Evolutionary conservation across 1,140 invertebrate genomes (phyloP).

Genomic region (Trigoniulus corallinus): DNA sequence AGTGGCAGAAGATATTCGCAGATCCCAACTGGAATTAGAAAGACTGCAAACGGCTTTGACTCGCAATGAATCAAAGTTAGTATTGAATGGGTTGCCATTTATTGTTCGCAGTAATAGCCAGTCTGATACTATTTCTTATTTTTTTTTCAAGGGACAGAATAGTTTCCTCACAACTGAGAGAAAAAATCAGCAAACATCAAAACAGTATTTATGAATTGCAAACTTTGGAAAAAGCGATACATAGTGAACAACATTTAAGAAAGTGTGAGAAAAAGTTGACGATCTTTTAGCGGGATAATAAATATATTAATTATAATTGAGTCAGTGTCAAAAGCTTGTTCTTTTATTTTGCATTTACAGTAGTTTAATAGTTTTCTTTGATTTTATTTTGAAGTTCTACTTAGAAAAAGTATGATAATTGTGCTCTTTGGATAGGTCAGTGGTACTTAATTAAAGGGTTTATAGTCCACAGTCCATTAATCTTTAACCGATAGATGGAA

Average conservation of each 20-base stretch:
- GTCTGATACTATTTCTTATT: not conserved
- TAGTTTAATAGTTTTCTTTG: no score
- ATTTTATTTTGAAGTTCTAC: no score
- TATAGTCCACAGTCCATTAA: no score
- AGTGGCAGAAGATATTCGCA: slow-evolving; percentile 49
- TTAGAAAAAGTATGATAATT: no score
- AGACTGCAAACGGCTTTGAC: slow-evolving; percentile 43
- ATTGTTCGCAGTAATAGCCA: not conserved
- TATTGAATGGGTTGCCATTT: not conserved
- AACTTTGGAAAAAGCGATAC: slow-evolving; percentile 40
- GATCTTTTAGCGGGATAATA: no score
- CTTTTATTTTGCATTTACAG: no score
- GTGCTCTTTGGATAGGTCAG: no score
- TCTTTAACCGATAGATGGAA: no score
- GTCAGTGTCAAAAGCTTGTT: no score
- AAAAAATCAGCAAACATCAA: slow-evolving; percentile 40
- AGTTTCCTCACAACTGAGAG: slow-evolving; percentile 33
- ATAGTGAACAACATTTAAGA: slow-evolving; percentile 46
- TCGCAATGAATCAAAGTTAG: slow-evolving; percentile 32
- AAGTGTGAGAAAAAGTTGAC: slow-evolving; percentile 47
- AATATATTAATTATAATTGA: no score
- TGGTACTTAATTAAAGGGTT: no score
- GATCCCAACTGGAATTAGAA: slow-evolving; percentile 42
- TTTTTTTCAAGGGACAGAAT: slow-evolving; percentile 23
- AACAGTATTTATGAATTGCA: slow-evolving; percentile 39